phyloP scores from a whole-genome alignment of 2,797 vertebrate genomes.

The Choloepus didactylus region DNA sequence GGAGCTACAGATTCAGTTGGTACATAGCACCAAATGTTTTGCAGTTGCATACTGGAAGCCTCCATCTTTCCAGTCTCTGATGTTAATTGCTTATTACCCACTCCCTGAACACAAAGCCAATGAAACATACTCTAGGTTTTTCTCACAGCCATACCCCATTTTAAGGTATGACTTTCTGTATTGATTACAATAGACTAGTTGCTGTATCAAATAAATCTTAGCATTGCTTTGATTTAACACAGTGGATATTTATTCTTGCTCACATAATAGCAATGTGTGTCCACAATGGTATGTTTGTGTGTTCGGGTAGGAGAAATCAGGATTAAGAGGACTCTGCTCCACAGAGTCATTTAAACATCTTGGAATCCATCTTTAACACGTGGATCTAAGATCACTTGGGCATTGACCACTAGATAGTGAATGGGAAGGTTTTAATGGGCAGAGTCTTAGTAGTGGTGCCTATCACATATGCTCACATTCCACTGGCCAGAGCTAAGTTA shows the following conservation, averaged over 20 bases:
- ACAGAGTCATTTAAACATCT: not conserved
- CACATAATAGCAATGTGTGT: not conserved
- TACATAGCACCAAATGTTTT: not conserved
- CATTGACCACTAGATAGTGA: not conserved
- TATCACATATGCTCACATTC: not conserved
- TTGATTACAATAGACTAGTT: conserved; percentile 1
- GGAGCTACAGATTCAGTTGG: not conserved
- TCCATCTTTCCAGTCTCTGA: conserved; percentile 5
- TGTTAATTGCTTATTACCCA: not conserved
- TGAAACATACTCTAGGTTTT: not conserved
- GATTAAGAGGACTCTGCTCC: not conserved
- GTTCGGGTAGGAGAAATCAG: not conserved
- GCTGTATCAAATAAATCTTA: not conserved
- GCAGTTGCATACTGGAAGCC: not conserved
- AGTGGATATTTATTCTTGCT: conserved; percentile 16
- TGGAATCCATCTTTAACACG: not conserved
- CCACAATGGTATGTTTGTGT: not conserved
- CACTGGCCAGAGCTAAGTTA: not conserved
- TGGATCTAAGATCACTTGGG: not conserved
- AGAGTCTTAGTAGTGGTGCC: not conserved
- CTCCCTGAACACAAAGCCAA: not conserved
- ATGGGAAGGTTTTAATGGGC: not conserved
- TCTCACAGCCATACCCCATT: not conserved
- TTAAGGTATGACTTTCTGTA: not conserved
- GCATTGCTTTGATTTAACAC: not conserved